A percentile compares a stretch with the other conserved stretches of the same genome.
phyloP scores from a whole-genome alignment of 2,113 vertebrate species.

The Tetraodon nigroviridis region DNA sequence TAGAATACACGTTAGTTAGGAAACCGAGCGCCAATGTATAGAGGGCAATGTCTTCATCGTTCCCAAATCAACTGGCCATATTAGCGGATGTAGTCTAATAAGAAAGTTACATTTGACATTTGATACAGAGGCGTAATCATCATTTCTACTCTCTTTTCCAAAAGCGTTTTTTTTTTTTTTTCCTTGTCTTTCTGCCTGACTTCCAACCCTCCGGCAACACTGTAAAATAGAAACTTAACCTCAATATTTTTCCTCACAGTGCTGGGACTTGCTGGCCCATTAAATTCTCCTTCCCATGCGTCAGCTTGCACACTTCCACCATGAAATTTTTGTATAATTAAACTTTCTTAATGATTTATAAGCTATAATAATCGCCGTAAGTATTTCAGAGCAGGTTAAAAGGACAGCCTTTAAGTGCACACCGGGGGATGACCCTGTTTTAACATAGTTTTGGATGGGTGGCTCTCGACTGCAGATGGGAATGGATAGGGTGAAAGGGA shows the following conservation, averaged over 20 bases:
- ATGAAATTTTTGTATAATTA: constrained; percentile 80
- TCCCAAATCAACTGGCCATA: constrained; percentile 56
- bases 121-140: constrained; percentile 32
- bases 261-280: constrained; percentile 82
- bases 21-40: constrained; percentile 47
- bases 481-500: constrained; percentile 56
- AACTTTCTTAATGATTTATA: constrained; percentile 86
- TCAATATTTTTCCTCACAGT: constrained; percentile 79
- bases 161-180: constrained; percentile 59
- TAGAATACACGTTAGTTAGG: constrained; percentile 59
- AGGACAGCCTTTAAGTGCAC: constrained; percentile 76
- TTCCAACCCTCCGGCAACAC: constrained; percentile 69
- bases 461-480: constrained; percentile 66
- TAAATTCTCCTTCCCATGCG: constrained; percentile 81
- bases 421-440: constrained; percentile 77
- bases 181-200: constrained; percentile 58
- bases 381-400: constrained; percentile 81
- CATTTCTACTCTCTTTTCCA: constrained; percentile 29
- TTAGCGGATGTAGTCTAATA: constrained; percentile 45
- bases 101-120: constrained; percentile 47
- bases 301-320: constrained; percentile 78
- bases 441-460: constrained; percentile 79
- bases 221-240: constrained; percentile 81
- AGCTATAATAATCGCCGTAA: constrained; percentile 80
- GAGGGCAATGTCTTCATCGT: constrained; percentile 52